Evolutionary conservation across 2,797 vertebrate genomes (phyloP), one percentile per base, ranked within the genome.

Genomic region (Anomalospiza imberbis): DNA sequence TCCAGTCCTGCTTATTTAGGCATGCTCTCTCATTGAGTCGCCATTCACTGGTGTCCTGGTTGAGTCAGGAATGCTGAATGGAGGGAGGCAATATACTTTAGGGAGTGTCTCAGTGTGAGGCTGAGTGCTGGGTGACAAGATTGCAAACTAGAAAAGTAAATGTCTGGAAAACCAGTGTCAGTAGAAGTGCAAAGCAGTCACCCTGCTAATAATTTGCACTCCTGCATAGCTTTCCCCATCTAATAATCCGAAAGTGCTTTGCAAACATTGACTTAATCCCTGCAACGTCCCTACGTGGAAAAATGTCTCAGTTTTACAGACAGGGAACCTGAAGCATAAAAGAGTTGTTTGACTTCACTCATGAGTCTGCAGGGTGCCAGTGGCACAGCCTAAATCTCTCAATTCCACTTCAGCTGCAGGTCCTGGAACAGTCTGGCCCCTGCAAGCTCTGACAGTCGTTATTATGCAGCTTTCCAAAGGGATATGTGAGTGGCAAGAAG

Each of bases 1-100:
- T 91, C 89, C 91, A 71, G 66, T 70, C 76, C 82, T 95, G 95
- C 95, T 97, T 96, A 95, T 91, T 96, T 94, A 94, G 95, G 95
- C 96, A 85, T 87, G 72, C 90, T 93, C 31, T 81, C 91, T 90
- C 91, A 94, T 91, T 12, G 1, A 65, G 66, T 89, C 16, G 5
- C 94, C 86, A 82, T 96, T 91, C 95, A 87, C 94, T 24, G 89
- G 90, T 94, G 90, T 93, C 94, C 94, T 94, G 89, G 94, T 87
- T 65, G 89, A 96, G 68, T 82, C 77, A 95, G 89, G 83, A 96
- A 96, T 97, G 95, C 83, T 94, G 93, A 47, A 80, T 74, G 68
- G 90, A 86, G 79, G 91, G 74, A 95, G 94, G 86, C 88, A 89
- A 4, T 94, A 82, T 79, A 79, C 86, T 95, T 96, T 25, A 96